Evolutionary conservation across 2,888 invertebrate species (phyloP).

Genomic region (Myathropa florea): DNA sequence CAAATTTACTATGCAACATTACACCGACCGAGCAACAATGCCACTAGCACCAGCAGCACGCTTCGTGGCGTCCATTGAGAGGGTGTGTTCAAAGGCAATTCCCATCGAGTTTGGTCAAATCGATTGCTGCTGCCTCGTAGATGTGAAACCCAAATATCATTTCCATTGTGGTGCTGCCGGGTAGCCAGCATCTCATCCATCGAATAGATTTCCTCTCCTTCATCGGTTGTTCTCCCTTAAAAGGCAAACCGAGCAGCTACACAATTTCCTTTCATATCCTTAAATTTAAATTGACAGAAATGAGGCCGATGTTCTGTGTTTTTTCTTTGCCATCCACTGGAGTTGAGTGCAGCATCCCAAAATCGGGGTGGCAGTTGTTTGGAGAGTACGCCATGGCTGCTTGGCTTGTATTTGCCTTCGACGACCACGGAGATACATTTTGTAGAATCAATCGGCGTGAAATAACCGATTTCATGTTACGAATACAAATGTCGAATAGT

Average conservation of each 20-base stretch:
- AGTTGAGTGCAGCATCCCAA: not conserved
- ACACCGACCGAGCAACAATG: constrained; percentile 59
- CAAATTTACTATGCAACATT: constrained; percentile 68
- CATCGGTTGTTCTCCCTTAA: constrained; percentile 26
- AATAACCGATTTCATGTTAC: constrained; percentile 70
- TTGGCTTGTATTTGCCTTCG: constrained; percentile 59
- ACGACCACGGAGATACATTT: constrained; percentile 65
- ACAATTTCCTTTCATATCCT: constrained; percentile 63
- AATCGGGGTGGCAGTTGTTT: constrained; percentile 38
- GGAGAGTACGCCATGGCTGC: constrained; percentile 39
- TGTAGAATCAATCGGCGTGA: constrained; percentile 69
- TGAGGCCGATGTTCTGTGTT: constrained; percentile 64
- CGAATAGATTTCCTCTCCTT: constrained; percentile 36
- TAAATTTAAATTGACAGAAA: constrained; percentile 69
- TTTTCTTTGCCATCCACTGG: constrained; percentile 13
- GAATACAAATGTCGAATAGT: constrained; percentile 67
- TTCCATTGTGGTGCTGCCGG: constrained; percentile 35
- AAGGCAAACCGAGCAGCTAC: constrained; percentile 7
- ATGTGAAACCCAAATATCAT: constrained; percentile 53
- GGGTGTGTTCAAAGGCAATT: constrained; percentile 14
- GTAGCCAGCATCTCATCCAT: constrained; percentile 31
- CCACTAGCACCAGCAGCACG: not conserved
- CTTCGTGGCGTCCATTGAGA: not conserved
- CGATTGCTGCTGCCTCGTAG: constrained; percentile 39
- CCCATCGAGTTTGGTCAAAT: constrained; percentile 63